Base-by-base conservation (phyloP, 2,113 vertebrate species). In the Psophia crepitans region DNA sequence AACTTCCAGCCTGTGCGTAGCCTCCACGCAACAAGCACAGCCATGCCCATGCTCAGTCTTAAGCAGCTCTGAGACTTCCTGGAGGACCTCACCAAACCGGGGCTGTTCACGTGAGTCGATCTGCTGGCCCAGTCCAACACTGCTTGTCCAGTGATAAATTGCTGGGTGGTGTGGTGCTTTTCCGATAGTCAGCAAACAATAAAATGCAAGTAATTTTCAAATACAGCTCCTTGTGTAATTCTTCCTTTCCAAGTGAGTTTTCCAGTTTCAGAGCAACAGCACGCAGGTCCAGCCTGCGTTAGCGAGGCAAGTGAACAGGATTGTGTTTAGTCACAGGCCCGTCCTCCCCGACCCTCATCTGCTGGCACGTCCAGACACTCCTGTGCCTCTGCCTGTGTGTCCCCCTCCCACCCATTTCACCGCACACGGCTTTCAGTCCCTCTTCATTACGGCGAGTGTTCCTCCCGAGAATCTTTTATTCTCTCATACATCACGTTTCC, bases 331-430 rank as follows among this genome's bases (percentile, higher is more conserved):
- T 8, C 56, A n/a, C 32, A 41, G 64, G 20, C 10, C 49, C 21
- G 4, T 2, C 16, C 65, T 81, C 28, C 41, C 32, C 8, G 3
- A 46, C 54, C 56, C 46, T 65, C 84, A 57, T n/a, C 27, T 60
- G 56, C 24, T 1, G 16, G 27, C 70, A 63, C 41, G 5, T 49
- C 49, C 6, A 24, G 5, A 26, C 0, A 3, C 15, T 26, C 33
- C 18, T 7, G 7, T 0, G 22, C 43, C 75, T 76, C 24, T 5
- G 22, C 39, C 41, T 1, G 3, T 5, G 8, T 28, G 1, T 8
- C 49, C 39, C 61, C 54, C 37, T 26, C 61, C 82, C 75, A 32
- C 3, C 41, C 66, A 20, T 4, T 22, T 30, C 32, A 37, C 2
- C 15, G 30, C 0, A 11, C 5, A 4, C 21, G 14, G 39, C 14